phyloP scores from a whole-genome alignment of 2,797 vertebrate species.

The Poeciliopsis paucimaculata region DNA sequence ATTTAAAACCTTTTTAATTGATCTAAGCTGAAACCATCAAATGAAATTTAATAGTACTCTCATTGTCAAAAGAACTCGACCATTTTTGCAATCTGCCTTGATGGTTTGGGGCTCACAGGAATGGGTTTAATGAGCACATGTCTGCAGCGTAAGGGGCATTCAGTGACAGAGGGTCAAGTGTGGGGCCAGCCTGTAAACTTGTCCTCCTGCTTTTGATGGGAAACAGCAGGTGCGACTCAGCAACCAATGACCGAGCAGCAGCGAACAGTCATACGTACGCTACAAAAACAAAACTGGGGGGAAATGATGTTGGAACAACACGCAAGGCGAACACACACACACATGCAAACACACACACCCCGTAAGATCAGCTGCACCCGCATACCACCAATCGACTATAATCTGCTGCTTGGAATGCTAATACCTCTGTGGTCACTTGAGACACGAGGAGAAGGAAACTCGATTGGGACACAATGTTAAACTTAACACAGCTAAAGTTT shows the following conservation, averaged over 20 bases:
- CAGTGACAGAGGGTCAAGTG: slow-evolving; percentile 34
- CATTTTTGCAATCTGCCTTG: neutral
- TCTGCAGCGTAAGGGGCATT: slow-evolving; percentile 20
- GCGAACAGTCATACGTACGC: slow-evolving; percentile 42
- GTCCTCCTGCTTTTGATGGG: slow-evolving; percentile 54
- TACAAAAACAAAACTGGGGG: slow-evolving; percentile 58
- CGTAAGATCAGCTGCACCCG: slow-evolving; percentile 52
- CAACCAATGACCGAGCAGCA: neutral
- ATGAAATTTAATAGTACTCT: neutral
- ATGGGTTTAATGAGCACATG: neutral
- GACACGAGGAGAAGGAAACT: slow-evolving; percentile 31
- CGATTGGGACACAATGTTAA: slow-evolving; percentile 16
- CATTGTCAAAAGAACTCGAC: neutral
- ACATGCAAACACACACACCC: neutral
- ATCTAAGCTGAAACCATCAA: neutral
- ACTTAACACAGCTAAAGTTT: slow-evolving; percentile 10
- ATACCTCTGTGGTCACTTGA: slow-evolving; percentile 62
- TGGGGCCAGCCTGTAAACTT: slow-evolving; percentile 54
- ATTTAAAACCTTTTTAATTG: neutral
- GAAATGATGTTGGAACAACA: slow-evolving; percentile 55
- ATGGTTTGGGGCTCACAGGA: neutral
- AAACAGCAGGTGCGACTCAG: slow-evolving; percentile 64
- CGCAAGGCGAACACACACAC: slow-evolving; percentile 1
- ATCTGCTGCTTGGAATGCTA: slow-evolving; percentile 65
- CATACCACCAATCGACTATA: slow-evolving; percentile 45